Base-by-base conservation (phyloP, 2,888 invertebrate species). In the Ptychoptera albimana region DNA sequence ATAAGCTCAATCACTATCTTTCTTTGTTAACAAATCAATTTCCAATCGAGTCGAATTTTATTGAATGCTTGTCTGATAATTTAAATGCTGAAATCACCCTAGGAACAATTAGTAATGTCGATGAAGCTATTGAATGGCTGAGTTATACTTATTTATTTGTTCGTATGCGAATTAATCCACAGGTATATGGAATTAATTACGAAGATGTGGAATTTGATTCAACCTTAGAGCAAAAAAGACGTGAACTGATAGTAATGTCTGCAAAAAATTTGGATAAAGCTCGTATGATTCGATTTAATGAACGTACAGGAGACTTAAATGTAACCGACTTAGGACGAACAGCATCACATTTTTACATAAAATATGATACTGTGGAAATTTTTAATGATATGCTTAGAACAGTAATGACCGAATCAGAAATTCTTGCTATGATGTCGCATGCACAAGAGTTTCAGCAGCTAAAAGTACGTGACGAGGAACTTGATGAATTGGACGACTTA, bases 1-100 rank as follows among this genome's bases (percentile, higher is more conserved):
- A 86, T 50, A 94, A 94, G 61, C 70, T 99, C 45, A 78, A 86
- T 31, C 91, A 93, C 59, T 99, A 98, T 60, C 71, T 99, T 45
- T 86, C 88, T 1, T 72, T 94, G 42, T 74, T 99, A 59, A 94
- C 93, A 2, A 88, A 93, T 59, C 96, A 97, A 66, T 88, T 89
- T 61, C 97, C 98, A 0, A 99, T 99, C 49, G 98, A 99, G 65
- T 94, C 94, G 57, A 92, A 92, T 66, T 96, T 99, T 57, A 79
- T 93, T 47, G 80, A 80, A 56, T 79, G 85, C 53, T 67, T 99
- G 45, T 83, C 87, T 2, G 97, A 99, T 64, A 96, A 98, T 69
- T 73, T 99, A 48, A 99, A 98, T 68, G 98, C 98, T 29, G 98
- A 99, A 82, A 77, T 93, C 43, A 80, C 89, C 0, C 69, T 96